These are phyloP conservation scores for Eupithecia centaureata DNA, from an alignment of 2,888 invertebrate genomes.

Conservation along the genomic window DNA sequence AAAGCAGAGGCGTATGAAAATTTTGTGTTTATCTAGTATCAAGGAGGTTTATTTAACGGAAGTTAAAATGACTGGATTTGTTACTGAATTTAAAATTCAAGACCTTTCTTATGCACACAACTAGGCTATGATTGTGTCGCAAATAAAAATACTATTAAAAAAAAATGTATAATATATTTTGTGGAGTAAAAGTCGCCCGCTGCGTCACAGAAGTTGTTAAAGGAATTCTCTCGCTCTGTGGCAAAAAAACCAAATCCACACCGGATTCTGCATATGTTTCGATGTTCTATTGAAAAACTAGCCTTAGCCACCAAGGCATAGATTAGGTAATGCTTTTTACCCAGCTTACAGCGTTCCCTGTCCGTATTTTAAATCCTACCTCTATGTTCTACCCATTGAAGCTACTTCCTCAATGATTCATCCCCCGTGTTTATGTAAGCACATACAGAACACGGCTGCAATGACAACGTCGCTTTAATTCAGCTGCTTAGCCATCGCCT, in stretches of 20 bases:
- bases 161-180: no score
- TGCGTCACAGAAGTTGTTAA: no score
- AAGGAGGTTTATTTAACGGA: not conserved
- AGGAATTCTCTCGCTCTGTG: no score
- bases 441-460: slow-evolving; percentile 23
- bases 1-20: not conserved
- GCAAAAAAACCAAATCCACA: no score
- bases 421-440: slow-evolving; percentile 25
- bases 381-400: not conserved
- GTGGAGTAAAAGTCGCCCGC: no score
- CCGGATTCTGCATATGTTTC: no score
- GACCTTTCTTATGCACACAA: not conserved
- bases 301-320: no score
- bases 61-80: not conserved
- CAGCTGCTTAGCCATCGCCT: slow-evolving; percentile 30
- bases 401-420: slow-evolving; percentile 12
- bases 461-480: slow-evolving; percentile 39
- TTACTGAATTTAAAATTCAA: not conserved
- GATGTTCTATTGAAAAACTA: no score
- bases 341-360: not conserved
- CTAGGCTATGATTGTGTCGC: not conserved
- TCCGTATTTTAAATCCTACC: not conserved
- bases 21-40: not conserved
- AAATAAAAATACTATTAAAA: not conserved
- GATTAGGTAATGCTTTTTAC: not conserved